These are phyloP conservation scores for Thamnophis elegans DNA, from an alignment of 2,797 vertebrate genomes.

Conservation along the genomic window DNA sequence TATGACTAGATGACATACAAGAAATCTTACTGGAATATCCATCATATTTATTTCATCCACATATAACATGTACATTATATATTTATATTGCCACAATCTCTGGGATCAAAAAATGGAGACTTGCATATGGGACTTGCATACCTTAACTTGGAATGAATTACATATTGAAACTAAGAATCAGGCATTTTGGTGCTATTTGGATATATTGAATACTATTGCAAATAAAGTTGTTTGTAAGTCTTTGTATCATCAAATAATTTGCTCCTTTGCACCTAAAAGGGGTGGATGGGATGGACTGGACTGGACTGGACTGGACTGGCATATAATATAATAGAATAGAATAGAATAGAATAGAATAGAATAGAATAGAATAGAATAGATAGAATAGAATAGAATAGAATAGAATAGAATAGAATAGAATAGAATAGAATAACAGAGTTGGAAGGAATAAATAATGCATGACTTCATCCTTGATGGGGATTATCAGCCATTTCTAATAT, in stretches of 20 bases:
- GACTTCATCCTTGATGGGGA: neutral
- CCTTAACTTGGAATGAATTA: neutral
- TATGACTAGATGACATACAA: neutral
- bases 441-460: neutral
- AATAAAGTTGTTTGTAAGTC: neutral
- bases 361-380: neutral
- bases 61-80: neutral
- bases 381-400: too few relatives aligned
- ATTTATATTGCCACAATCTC: neutral
- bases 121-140: neutral
- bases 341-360: neutral
- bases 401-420: too few relatives aligned
- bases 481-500: neutral
- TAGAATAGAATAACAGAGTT: neutral
- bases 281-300: too few relatives aligned
- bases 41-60: neutral
- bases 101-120: neutral
- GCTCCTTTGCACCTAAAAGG: neutral
- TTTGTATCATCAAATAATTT: neutral
- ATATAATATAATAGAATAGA: too few relatives aligned
- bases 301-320: too few relatives aligned
- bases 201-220: neutral
- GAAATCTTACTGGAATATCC: neutral
- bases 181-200: neutral
- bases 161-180: neutral